Evolutionary conservation across 2,888 invertebrate species (phyloP).

Genomic region (Acanthoscelides obtectus): DNA sequence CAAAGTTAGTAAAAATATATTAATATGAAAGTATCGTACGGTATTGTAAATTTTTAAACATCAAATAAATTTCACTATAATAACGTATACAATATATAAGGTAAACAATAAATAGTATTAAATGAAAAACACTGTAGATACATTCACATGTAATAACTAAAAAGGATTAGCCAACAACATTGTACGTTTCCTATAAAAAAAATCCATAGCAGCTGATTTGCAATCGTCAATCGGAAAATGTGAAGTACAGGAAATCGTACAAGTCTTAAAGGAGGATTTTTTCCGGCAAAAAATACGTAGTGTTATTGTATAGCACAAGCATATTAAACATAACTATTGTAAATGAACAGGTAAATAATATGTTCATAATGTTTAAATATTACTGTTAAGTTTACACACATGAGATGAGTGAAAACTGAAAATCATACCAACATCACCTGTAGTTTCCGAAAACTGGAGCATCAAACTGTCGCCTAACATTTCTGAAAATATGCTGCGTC

Average conservation of each 20-base stretch:
- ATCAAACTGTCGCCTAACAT: neutral
- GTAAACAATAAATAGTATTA: slow-evolving; percentile 24
- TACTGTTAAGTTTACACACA: slow-evolving; percentile 26
- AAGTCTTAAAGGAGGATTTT: slow-evolving; percentile 1
- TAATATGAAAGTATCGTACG: slow-evolving; percentile 29
- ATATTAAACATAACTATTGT: slow-evolving; percentile 24
- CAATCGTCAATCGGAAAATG: neutral
- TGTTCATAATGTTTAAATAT: slow-evolving; percentile 30
- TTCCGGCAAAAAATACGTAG: slow-evolving; percentile 17
- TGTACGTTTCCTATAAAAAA: slow-evolving; percentile 7
- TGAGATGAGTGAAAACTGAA: slow-evolving; percentile 20
- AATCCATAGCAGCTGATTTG: neutral
- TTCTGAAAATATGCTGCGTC: too few species aligned
- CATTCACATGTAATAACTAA: slow-evolving; percentile 21
- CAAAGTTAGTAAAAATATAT: slow-evolving; percentile 31
- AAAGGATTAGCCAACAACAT: slow-evolving; percentile 16
- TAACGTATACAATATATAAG: slow-evolving; percentile 28
- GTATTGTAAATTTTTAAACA: slow-evolving; percentile 28
- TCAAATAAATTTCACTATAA: slow-evolving; percentile 23
- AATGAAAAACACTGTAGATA: slow-evolving; percentile 27
- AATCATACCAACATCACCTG: slow-evolving; percentile 18
- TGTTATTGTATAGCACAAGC: slow-evolving; percentile 24
- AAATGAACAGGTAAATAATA: slow-evolving; percentile 25
- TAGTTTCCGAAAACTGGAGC: neutral
- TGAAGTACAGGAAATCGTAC: neutral